Conservation (phyloP, 2,113 vertebrate species). For the Phyllostomus hastatus region DNA sequence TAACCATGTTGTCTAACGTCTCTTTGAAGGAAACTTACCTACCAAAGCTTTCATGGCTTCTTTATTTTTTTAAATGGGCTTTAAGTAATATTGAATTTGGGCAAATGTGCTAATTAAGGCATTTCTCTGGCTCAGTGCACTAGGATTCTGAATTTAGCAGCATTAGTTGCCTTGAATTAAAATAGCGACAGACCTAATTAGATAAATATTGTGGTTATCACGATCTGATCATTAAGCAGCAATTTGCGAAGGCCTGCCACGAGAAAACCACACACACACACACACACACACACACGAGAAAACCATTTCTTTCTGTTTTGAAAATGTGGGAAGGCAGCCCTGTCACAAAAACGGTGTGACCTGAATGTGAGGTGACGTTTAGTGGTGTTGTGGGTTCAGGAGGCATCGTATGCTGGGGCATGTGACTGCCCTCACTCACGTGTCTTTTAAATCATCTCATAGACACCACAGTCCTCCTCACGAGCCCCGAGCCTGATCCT, state of each 20-base stretch:
- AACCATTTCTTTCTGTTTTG: not conserved
- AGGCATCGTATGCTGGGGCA: not conserved
- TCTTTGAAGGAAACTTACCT: not conserved
- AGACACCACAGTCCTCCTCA: not conserved
- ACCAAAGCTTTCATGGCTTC: not conserved
- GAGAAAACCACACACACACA: not conserved
- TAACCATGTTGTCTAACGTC: not conserved
- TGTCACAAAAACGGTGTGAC: not conserved
- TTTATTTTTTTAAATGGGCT: conserved; percentile 26
- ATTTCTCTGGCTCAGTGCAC: not conserved
- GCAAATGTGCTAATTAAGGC: conserved; percentile 3
- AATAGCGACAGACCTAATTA: conserved; percentile 36
- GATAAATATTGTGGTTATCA: conserved; percentile 22
- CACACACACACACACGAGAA: too few species aligned
- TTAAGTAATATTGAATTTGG: conserved; percentile 17
- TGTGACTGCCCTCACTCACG: too few species aligned
- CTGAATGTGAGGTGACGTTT: not conserved
- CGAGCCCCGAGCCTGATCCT: not conserved
- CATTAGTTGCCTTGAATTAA: conserved; percentile 20
- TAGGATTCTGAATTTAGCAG: not conserved
- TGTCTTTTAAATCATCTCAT: not conserved
- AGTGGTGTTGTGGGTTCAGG: not conserved
- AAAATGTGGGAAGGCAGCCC: not conserved
- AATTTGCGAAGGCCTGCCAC: conserved; percentile 14
- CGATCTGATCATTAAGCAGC: conserved; percentile 26